Conservation (phyloP, 2,888 invertebrate genomes). For the Cryptocephalus moraei region DNA sequence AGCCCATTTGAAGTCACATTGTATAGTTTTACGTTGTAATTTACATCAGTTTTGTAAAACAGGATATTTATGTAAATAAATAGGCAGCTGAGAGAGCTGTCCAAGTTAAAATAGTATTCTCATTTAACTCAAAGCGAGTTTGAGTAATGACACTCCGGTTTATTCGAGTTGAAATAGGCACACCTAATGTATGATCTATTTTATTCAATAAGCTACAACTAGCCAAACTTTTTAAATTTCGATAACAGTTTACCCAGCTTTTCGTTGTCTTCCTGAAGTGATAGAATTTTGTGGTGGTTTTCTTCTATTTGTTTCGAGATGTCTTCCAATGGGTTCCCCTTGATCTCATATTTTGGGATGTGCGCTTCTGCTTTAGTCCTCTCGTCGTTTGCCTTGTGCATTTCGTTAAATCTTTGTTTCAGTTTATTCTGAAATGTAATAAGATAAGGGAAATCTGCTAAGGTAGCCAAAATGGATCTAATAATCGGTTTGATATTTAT, state of each 20-base stretch:
- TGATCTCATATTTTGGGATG: slow-evolving; percentile 9
- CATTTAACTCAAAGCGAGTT: not conserved
- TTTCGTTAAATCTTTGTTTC: not conserved
- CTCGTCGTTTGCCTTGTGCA: slow-evolving; percentile 4
- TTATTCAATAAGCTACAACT: not conserved
- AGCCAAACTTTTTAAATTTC: slow-evolving; percentile 9
- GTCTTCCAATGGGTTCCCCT: slow-evolving; percentile 20
- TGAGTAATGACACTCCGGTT: too few species aligned
- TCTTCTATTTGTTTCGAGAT: slow-evolving; percentile 18
- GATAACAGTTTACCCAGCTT: slow-evolving; percentile 13
- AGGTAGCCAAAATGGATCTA: too few species aligned
- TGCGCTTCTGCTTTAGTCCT: slow-evolving; percentile 1
- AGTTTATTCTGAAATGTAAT: slow-evolving; percentile 1
- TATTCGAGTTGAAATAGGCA: too few species aligned
- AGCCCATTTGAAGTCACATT: slow-evolving; percentile 11
- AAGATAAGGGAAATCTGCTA: too few species aligned
- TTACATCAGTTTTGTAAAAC: slow-evolving; percentile 36
- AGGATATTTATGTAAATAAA: slow-evolving; percentile 38
- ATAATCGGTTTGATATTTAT: too few species aligned
- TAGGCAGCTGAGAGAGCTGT: slow-evolving; percentile 30
- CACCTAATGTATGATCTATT: too few species aligned
- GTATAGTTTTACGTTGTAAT: slow-evolving; percentile 29
- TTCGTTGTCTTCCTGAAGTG: slow-evolving; percentile 15
- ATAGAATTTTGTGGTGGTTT: slow-evolving; percentile 16
- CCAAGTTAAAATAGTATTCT: slow-evolving; percentile 16